phyloP scores from a whole-genome alignment of 1,140 invertebrate species.

The Drosophila lini region DNA sequence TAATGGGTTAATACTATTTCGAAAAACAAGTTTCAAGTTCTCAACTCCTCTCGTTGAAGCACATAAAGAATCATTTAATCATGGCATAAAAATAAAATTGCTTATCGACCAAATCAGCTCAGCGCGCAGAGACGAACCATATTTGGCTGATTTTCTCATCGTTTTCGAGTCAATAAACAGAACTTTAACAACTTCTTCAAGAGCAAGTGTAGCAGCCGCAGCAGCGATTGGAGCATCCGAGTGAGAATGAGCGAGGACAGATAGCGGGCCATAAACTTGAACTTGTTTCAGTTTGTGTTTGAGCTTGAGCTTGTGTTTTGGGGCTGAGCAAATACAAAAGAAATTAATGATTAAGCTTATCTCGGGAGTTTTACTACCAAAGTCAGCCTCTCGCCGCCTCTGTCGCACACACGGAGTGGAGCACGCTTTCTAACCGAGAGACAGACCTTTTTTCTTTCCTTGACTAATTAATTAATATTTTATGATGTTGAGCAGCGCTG shows the following conservation, averaged over 20 bases:
- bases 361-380: slow-evolving; percentile 65
- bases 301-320: slow-evolving; percentile 24
- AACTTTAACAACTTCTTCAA: slow-evolving; percentile 79
- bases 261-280: slow-evolving; percentile 70
- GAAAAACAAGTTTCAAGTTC: slow-evolving; percentile 51
- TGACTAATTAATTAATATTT: slow-evolving; percentile 82
- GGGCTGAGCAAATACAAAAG: slow-evolving; percentile 73
- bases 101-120: slow-evolving; percentile 64
- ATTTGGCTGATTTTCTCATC: slow-evolving; percentile 69
- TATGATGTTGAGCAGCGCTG: slow-evolving; percentile 69
- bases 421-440: slow-evolving; percentile 69
- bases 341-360: slow-evolving; percentile 75
- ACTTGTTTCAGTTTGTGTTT: slow-evolving; percentile 56
- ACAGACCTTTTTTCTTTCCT: slow-evolving; percentile 45
- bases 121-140: slow-evolving; percentile 8
- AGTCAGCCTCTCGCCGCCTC: slow-evolving; percentile 6
- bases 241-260: slow-evolving; percentile 7
- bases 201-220: slow-evolving; percentile 33
- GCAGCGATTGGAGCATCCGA: neutral
- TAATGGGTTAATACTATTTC: slow-evolving; percentile 46
- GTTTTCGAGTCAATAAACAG: slow-evolving; percentile 66
- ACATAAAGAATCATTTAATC: slow-evolving; percentile 65
- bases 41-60: slow-evolving; percentile 31
- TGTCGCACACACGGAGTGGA: slow-evolving; percentile 13
- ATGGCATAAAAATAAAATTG: slow-evolving; percentile 73